These are phyloP conservation scores for Lasiurus cinereus DNA, from an alignment of 2,113 vertebrate species.

Conservation along the genomic window DNA sequence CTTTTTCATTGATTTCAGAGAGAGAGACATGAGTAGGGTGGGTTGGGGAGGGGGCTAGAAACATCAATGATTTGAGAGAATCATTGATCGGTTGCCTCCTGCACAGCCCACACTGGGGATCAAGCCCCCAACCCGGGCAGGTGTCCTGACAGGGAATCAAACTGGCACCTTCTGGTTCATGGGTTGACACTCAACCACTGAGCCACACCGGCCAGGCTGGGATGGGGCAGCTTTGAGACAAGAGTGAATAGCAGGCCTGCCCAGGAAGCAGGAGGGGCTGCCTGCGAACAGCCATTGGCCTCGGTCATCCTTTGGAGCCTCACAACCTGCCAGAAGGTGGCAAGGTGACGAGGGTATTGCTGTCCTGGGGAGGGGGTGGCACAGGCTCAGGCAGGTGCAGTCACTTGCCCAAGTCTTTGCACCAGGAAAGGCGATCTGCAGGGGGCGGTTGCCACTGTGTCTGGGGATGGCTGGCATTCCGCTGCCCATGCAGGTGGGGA, in stretches of 20 bases:
- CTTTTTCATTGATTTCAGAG: too few relatives aligned
- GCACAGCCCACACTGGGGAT: too few relatives aligned
- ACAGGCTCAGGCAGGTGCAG: not conserved
- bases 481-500: not conserved
- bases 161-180: too few relatives aligned
- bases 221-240: not conserved
- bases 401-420: not conserved
- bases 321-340: not conserved
- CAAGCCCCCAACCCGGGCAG: too few relatives aligned
- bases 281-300: accelerated
- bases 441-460: too few relatives aligned
- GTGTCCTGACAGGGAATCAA: too few relatives aligned
- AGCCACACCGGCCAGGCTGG: not conserved
- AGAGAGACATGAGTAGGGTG: too few relatives aligned
- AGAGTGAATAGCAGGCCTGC: not conserved
- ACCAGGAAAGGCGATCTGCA: not conserved
- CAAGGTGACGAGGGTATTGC: not conserved
- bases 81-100: too few relatives aligned
- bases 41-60: too few relatives aligned
- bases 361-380: too few relatives aligned
- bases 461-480: not conserved
- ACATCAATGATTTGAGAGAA: too few relatives aligned
- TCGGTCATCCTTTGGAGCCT: not conserved
- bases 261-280: not conserved
- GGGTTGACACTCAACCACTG: too few relatives aligned